These are phyloP conservation scores for Tragelaphus strepsiceros DNA, from an alignment of 2,113 vertebrate species.

Conservation along the genomic window DNA sequence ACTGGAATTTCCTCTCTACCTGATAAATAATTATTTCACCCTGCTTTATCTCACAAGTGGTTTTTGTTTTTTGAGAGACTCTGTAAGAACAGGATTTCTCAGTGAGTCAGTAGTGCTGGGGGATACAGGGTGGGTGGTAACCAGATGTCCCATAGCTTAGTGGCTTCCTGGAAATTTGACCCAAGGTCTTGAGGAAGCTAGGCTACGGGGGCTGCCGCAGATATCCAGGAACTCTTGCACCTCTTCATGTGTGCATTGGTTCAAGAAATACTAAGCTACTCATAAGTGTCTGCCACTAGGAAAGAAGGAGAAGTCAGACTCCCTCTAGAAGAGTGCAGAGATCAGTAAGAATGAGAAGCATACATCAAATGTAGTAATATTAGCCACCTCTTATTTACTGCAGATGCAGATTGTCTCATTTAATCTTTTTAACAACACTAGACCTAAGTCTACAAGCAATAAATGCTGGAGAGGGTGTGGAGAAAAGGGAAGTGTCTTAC, in stretches of 20 bases:
- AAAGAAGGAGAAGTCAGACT: background rate
- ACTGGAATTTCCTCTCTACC: background rate
- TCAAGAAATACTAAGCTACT: background rate
- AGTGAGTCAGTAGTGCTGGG: background rate
- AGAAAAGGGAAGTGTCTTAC: no score
- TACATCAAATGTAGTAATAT: background rate
- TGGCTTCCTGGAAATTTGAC: background rate
- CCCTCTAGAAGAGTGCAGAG: background rate
- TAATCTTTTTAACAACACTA: background rate
- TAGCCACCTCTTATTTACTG: background rate
- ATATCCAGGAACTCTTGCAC: background rate
- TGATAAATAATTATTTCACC: background rate
- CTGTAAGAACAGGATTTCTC: background rate
- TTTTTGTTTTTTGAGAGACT: slow-evolving; percentile 20
- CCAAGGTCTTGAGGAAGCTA: background rate
- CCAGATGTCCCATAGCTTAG: background rate
- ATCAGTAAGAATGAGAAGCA: background rate
- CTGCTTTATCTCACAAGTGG: background rate
- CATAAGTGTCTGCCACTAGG: background rate
- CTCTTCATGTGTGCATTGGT: background rate
- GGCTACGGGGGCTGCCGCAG: background rate
- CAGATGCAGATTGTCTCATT: background rate
- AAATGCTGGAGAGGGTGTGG: no score
- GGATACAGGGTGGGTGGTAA: background rate
- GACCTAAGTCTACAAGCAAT: no score